Percentiles rank a stretch among this genome's conserved stretches.
phyloP scores from a whole-genome alignment of 2,113 vertebrate genomes.

The Hemiprocne comata region DNA sequence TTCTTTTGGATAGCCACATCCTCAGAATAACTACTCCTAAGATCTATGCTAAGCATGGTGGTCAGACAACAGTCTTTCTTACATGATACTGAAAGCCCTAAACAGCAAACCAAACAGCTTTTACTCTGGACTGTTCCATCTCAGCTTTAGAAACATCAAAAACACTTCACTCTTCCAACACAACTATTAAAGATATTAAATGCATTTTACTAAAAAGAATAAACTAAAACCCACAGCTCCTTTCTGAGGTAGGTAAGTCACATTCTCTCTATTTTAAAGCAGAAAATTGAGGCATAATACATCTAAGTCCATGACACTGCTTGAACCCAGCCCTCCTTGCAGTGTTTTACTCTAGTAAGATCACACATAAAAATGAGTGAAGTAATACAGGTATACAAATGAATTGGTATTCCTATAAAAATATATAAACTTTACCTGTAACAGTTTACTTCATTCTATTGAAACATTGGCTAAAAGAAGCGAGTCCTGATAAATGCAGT shows the following conservation, averaged over 20 bases:
- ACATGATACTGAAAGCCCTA: neutral
- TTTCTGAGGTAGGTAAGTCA: neutral
- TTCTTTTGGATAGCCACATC: neutral
- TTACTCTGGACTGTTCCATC: neutral
- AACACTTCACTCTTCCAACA: neutral
- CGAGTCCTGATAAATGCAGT: neutral
- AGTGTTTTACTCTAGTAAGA: neutral
- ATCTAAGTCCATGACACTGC: neutral
- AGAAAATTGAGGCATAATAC: neutral
- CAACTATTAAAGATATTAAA: neutral
- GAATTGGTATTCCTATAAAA: neutral
- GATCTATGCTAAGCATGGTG: neutral
- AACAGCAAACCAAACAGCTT: neutral
- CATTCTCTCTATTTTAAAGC: neutral
- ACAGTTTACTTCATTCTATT: neutral
- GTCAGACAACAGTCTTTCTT: neutral
- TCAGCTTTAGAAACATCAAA: neutral
- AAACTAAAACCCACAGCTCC: neutral
- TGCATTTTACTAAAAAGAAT: neutral
- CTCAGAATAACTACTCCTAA: neutral
- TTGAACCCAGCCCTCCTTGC: neutral
- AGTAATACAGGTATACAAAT: neutral
- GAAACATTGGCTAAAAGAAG: neutral
- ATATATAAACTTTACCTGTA: neutral
- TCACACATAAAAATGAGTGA: neutral